Percentiles rank a stretch among this genome's conserved stretches.
These are phyloP conservation scores for Eledone cirrhosa DNA, from an alignment of 2,888 invertebrate genomes.

Conservation along the genomic window DNA sequence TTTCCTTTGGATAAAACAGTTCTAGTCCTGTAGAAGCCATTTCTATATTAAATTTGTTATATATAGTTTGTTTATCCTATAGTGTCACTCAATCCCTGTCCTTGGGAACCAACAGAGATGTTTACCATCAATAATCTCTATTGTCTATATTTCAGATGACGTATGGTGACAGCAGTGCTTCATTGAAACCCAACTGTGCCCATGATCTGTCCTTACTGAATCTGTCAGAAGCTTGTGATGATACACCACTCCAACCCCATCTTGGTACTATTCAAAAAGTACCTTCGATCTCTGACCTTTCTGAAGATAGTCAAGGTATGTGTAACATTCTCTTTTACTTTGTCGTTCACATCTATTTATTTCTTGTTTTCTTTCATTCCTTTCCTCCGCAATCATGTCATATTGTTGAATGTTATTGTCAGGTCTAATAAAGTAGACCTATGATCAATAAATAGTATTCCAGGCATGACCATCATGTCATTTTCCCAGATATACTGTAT, in stretches of 20 bases:
- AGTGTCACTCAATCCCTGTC: neutral
- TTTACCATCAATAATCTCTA: neutral
- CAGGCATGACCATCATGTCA: no score
- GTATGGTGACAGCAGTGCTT: neutral
- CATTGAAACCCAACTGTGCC: constrained; percentile 19
- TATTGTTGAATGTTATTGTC: no score
- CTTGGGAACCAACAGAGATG: neutral
- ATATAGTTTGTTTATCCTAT: neutral
- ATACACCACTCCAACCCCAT: neutral
- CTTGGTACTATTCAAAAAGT: constrained; percentile 1
- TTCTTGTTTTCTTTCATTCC: neutral
- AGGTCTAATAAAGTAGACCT: no score
- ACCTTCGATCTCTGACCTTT: constrained; percentile 12
- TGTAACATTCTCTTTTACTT: neutral
- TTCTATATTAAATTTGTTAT: no score
- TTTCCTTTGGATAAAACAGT: no score
- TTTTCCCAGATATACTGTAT: no score
- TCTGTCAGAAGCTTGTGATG: constrained; percentile 15
- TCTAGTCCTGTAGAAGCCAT: no score
- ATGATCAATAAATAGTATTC: no score
- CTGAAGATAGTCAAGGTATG: constrained; percentile 17
- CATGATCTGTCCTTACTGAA: neutral
- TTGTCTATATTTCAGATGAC: neutral
- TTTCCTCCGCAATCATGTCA: neutral
- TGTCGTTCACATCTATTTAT: neutral